Base-by-base conservation (phyloP, 64 coral and sea anemone species). In the Astreopora myriophthalma region DNA sequence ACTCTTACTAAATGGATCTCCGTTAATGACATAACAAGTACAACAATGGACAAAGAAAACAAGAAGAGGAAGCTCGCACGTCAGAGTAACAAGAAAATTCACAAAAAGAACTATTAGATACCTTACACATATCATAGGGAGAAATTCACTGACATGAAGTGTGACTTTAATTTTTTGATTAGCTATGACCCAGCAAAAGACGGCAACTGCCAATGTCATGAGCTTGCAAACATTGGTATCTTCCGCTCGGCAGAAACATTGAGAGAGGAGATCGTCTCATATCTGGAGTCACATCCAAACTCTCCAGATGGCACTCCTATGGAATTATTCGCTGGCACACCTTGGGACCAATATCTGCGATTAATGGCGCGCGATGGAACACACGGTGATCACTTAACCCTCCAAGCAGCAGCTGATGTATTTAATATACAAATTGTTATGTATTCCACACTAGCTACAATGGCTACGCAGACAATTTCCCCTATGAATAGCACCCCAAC, bases 171-270 rank as follows among this genome's bases (percentile, higher is more conserved):
- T 69, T 69, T 48, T 69, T 44, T 28, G 32, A 87, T 87, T 38
- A 72, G 35, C n/a, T 90, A 63, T 65, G 71, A 90, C 40, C 88
- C 88, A 39, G 3, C 20, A 29, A 76, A 76, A 76, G 86, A 89
- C 74, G n/a, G 86, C 5, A 90, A 90, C 44, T 88, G 86, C 62
- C 70, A 88, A 42, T 71, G 84, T 44, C 71, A 70, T 63, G 48
- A 48, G 48, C 49, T 86, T 40, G 37, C 38, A 20, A 69, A 19
- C 3, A 35, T 25, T 25, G 61, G 82, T 8, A 19, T 85, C 34
- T 85, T 68, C 69, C 33, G 82, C 22, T 69, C 32, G 8, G 11
- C 35, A 44, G 55, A 85, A n/a, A 85, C 23, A 68, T 42, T 85
- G 19, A 69, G 52, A 85, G 20, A 69, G 24, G 82, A 85, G 48